phyloP scores from a whole-genome alignment of 2,113 vertebrate species.

The Epinephelus fuscoguttatus region DNA sequence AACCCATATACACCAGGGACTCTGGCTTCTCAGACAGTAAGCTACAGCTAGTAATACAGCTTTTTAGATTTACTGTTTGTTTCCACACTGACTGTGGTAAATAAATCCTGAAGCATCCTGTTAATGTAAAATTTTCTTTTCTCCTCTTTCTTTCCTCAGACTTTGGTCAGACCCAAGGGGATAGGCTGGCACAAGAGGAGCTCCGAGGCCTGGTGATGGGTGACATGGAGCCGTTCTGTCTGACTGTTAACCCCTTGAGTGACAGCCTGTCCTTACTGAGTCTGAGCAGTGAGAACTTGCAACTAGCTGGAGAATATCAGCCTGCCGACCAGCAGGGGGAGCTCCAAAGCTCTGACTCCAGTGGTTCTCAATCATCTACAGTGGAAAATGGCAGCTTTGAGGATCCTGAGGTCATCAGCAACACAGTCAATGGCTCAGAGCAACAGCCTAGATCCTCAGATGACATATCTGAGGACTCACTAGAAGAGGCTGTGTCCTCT shows the following conservation, averaged over 20 bases:
- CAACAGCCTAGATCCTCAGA: constrained; percentile 78
- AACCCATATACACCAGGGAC: constrained; percentile 85
- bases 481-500: constrained; percentile 89
- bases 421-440: constrained; percentile 75
- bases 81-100: not conserved
- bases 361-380: constrained; percentile 91
- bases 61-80: not conserved
- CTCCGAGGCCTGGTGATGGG: constrained; percentile 86
- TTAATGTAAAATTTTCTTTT: not conserved
- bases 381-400: constrained; percentile 94
- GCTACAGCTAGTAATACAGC: constrained; percentile 32
- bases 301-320: constrained; percentile 90
- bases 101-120: not conserved
- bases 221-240: constrained; percentile 97
- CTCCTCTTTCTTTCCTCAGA: constrained; percentile 64
- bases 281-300: constrained; percentile 96
- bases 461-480: constrained; percentile 74
- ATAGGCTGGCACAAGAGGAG: constrained; percentile 73
- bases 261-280: constrained; percentile 96
- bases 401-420: constrained; percentile 78
- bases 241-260: constrained; percentile 96
- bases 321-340: constrained; percentile 91
- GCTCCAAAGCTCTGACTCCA: constrained; percentile 92
- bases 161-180: constrained; percentile 82
- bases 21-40: constrained; percentile 89